Base-by-base conservation (phyloP, 2,888 invertebrate genomes). In the Campoplex nolae region DNA sequence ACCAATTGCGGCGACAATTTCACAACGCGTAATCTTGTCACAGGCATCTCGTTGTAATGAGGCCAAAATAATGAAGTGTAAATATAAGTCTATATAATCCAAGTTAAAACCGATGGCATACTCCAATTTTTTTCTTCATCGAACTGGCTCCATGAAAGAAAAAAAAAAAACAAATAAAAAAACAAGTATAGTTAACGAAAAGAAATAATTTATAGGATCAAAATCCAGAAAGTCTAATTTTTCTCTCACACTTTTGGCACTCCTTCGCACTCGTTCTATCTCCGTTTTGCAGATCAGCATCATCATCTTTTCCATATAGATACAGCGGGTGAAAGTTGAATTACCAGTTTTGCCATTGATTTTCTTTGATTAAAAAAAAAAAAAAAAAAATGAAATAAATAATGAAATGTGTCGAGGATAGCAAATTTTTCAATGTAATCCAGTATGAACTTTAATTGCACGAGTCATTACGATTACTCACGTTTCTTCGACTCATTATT, bases 241-340 rank as follows among this genome's bases (percentile, higher is more conserved):
- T 62, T 32, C 16, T 32, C 32, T 62, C 62, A 32, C 32, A 16
- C 62, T 62, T 28, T 62, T 32, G 62, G 32, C 23, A 23, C 32
- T 62, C 32, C 6, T 6, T 16, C 62, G 13, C 62, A 8, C 7
- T 32, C 32, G 32, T 16, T 16, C 0, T 32, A 62, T 16, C 16
- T 32, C 16, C 3, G 4, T 16, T 56, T n/a, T 56, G 74, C 74
- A 56, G 56, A 38, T 54, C 32, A 28, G 56, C 51, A 54, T 74
- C 38, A 38, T 38, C 23, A 74, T 38, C 74, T 48, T 71, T 48
- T 71, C 48, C 16, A 71, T 71, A 32, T 18, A 28, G 38, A 74
- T 56, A 71, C 42, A 23, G 48, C 48, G 35, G 78, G 83, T 83
- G 83, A 78, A 83, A 83, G 78, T 83, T 78, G 73, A 78, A 78